Percentiles rank a stretch among this genome's conserved stretches.
These are phyloP conservation scores for Tenthredo distinguenda DNA, from an alignment of 2,888 invertebrate genomes.

Conservation along the genomic window DNA sequence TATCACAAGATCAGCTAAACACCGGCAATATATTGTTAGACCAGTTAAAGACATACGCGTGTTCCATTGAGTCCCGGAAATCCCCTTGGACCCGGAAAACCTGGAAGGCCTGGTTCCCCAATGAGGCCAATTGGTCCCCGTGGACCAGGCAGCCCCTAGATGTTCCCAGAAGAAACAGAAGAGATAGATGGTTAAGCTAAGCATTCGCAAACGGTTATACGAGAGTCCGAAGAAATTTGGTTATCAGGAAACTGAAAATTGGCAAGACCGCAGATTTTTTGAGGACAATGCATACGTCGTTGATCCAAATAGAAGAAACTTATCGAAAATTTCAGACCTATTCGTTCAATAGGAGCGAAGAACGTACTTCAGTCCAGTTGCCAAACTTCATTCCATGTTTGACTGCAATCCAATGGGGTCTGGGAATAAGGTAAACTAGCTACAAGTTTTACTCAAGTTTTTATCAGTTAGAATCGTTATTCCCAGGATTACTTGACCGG, in stretches of 20 bases:
- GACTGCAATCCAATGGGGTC: not conserved
- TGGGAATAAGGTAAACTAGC: not conserved
- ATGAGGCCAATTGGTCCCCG: constrained; percentile 76
- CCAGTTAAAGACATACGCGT: constrained; percentile 68
- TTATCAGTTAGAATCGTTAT: constrained; percentile 28
- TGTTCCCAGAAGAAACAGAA: constrained; percentile 14
- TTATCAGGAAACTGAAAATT: not conserved
- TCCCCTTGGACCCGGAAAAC: constrained; percentile 78
- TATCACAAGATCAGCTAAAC: not conserved
- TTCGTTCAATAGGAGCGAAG: not conserved
- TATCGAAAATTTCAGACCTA: not conserved
- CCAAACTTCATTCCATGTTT: not conserved
- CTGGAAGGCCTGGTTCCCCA: constrained; percentile 76
- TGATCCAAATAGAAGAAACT: not conserved
- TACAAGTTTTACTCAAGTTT: constrained; percentile 29
- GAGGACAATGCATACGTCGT: not conserved
- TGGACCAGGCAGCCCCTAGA: constrained; percentile 78
- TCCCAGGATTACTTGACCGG: constrained; percentile 27
- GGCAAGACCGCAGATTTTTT: not conserved
- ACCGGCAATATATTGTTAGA: constrained; percentile 33
- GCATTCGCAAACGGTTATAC: constrained; percentile 2
- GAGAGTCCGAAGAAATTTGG: not conserved
- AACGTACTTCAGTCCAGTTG: not conserved
- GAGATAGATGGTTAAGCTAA: constrained; percentile 12
- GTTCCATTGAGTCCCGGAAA: constrained; percentile 75